These are phyloP conservation scores for Poeciliopsis prolifica DNA, from an alignment of 2,113 vertebrate genomes.

Conservation along the genomic window DNA sequence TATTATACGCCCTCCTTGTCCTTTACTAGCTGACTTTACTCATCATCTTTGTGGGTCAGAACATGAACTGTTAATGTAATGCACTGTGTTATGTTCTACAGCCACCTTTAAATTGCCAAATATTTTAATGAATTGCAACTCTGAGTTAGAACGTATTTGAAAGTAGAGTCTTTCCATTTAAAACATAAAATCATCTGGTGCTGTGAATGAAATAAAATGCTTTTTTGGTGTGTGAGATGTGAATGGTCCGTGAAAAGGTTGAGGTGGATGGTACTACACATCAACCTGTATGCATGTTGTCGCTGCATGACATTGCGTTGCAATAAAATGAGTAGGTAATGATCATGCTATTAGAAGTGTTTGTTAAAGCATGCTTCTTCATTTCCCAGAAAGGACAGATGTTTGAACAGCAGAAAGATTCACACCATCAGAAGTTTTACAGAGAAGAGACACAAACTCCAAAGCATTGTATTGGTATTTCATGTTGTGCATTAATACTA, in stretches of 20 bases:
- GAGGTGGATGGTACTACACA: neutral
- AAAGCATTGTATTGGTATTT: neutral
- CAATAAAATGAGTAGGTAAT: neutral
- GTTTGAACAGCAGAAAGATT: too few relatives aligned
- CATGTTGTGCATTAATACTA: neutral
- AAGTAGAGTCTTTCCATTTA: neutral
- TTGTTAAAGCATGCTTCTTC: neutral
- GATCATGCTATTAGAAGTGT: neutral
- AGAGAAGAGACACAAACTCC: neutral
- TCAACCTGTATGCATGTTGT: neutral
- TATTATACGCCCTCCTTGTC: slow-evolving; percentile 36
- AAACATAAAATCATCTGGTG: neutral
- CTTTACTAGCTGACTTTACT: slow-evolving; percentile 29
- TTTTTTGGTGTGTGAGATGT: neutral
- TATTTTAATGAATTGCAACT: neutral
- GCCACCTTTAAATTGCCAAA: neutral
- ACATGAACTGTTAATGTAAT: neutral
- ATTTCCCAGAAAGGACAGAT: neutral
- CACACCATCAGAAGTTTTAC: too few relatives aligned
- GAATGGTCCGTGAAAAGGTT: neutral
- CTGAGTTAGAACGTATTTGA: neutral
- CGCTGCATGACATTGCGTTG: neutral
- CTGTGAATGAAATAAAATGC: neutral
- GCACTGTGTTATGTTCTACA: neutral
- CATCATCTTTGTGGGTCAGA: slow-evolving; percentile 28